Evolutionary conservation across 2,113 vertebrate species (phyloP).

Genomic region (Upupa epops): DNA sequence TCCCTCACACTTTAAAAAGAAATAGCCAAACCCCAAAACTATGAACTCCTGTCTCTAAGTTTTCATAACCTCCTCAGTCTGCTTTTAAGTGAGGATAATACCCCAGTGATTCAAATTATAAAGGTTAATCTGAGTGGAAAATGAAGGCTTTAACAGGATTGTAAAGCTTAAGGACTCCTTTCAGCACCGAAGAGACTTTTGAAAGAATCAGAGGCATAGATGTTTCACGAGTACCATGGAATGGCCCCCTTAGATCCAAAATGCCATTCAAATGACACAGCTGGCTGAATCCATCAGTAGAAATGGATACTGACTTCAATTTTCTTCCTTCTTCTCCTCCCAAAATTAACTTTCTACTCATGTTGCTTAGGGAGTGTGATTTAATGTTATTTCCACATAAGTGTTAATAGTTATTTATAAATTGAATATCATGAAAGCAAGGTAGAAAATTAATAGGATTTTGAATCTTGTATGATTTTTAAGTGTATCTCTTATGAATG

Average conservation of each 20-base stretch:
- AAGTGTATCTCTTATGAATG: neutral
- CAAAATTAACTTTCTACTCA: neutral
- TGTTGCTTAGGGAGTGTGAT: neutral
- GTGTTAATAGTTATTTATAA: neutral
- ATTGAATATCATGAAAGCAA: neutral
- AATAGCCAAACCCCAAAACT: neutral
- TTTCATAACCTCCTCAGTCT: constrained; percentile 18
- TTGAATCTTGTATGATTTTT: neutral
- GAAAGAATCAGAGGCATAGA: constrained; percentile 38
- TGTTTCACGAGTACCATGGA: constrained; percentile 27
- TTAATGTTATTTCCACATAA: neutral
- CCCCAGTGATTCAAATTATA: constrained; percentile 47
- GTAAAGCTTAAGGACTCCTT: constrained; percentile 63
- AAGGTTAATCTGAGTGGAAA: constrained; percentile 70
- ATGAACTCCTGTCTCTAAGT: constrained; percentile 37
- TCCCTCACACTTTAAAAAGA: neutral
- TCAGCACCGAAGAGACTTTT: constrained; percentile 48
- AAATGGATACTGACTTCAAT: constrained; percentile 27
- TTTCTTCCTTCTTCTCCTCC: neutral
- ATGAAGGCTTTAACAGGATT: constrained; percentile 63
- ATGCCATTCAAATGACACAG: constrained; percentile 28
- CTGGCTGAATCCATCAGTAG: neutral
- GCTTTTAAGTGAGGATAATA: constrained; percentile 59
- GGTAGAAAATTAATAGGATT: neutral
- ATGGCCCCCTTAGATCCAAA: constrained; percentile 7